These are phyloP conservation scores for Hyles lineata DNA, from an alignment of 2,888 invertebrate genomes.

Conservation along the genomic window DNA sequence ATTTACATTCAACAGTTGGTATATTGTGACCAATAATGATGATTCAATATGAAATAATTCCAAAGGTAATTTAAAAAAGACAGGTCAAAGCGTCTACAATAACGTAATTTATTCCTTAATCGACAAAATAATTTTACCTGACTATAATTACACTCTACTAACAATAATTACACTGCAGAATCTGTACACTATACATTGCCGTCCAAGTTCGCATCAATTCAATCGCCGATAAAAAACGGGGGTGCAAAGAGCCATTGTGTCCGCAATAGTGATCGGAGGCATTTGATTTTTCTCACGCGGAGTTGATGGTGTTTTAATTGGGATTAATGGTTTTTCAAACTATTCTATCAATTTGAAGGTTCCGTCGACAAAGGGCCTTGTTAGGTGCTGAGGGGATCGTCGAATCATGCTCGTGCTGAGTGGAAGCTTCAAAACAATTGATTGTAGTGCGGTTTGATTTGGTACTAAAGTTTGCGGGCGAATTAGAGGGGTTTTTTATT, in stretches of 20 bases:
- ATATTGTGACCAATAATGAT: no score
- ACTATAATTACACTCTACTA: neutral
- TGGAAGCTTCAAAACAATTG: neutral
- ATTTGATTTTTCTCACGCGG: slow-evolving; percentile 78
- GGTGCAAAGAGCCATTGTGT: slow-evolving; percentile 59
- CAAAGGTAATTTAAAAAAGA: no score
- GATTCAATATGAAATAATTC: no score
- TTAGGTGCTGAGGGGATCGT: slow-evolving; percentile 21
- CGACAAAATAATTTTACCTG: no score
- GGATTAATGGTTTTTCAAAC: slow-evolving; percentile 73
- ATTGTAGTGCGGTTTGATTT: neutral
- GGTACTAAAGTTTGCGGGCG: neutral
- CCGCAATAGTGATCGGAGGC: slow-evolving; percentile 64
- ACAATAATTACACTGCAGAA: neutral
- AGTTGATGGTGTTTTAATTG: slow-evolving; percentile 75
- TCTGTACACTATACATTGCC: neutral
- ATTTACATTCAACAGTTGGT: no score
- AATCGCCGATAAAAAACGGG: slow-evolving; percentile 33
- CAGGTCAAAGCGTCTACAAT: no score
- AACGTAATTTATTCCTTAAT: neutral
- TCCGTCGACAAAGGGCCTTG: slow-evolving; percentile 23
- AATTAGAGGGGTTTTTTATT: no score
- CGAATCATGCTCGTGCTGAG: neutral
- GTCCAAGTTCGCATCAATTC: slow-evolving; percentile 22
- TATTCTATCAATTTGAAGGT: slow-evolving; percentile 37